Evolutionary conservation across 2,797 vertebrate species (phyloP).

Genomic region (Paratrypauchen microcephalus): DNA sequence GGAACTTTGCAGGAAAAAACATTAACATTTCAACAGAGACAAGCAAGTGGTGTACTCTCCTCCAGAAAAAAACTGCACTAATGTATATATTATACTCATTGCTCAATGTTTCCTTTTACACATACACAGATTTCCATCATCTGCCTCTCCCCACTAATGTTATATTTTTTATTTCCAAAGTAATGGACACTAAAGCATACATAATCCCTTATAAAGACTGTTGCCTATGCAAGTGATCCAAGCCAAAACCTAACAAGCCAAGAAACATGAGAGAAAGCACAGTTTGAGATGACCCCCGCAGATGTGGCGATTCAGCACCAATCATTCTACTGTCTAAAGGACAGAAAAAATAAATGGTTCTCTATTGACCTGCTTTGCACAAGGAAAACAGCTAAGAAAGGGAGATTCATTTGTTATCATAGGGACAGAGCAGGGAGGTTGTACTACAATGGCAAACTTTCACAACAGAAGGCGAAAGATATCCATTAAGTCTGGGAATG

Average conservation of each 20-base stretch:
- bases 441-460: slow-evolving; percentile 60
- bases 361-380: slow-evolving; percentile 74
- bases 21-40: background rate
- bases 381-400: slow-evolving; percentile 60
- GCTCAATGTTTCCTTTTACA: background rate
- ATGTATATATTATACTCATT: background rate
- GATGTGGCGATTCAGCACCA: slow-evolving; percentile 75
- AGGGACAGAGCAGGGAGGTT: slow-evolving; percentile 46
- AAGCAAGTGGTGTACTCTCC: background rate
- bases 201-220: background rate
- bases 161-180: too few species aligned
- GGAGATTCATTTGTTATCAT: slow-evolving; percentile 68
- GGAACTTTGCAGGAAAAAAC: background rate
- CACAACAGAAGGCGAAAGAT: slow-evolving; percentile 51
- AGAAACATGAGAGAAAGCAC: slow-evolving; percentile 60
- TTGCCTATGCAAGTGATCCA: background rate
- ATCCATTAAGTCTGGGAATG: slow-evolving; percentile 67
- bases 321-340: slow-evolving; percentile 66
- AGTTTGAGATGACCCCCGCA: slow-evolving; percentile 48
- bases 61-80: background rate
- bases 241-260: slow-evolving; percentile 1
- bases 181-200: background rate
- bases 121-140: background rate
- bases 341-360: slow-evolving; percentile 65
- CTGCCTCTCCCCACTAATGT: too few species aligned